Percentiles rank a stretch among this genome's conserved stretches.
These are phyloP conservation scores for Thermophis baileyi DNA, from an alignment of 2,113 vertebrate genomes.

Conservation along the genomic window DNA sequence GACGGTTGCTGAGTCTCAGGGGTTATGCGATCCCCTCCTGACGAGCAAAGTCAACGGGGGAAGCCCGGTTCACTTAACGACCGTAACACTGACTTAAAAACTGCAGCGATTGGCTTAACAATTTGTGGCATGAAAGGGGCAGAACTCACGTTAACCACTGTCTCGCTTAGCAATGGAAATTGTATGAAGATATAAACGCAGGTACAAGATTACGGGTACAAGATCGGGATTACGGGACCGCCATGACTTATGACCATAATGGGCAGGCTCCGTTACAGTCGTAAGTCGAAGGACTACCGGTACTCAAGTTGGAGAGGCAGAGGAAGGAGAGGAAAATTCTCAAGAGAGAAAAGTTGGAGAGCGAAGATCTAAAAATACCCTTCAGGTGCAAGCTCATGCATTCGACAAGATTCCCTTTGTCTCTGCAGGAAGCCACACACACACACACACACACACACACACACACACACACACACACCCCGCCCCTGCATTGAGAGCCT, in stretches of 20 bases:
- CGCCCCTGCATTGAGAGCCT: not conserved
- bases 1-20: not conserved
- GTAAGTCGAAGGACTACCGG: too few species aligned
- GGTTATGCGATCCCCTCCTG: not conserved
- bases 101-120: rapidly evolving
- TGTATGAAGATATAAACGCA: not conserved
- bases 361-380: not conserved
- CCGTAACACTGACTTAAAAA: not conserved
- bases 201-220: too few species aligned
- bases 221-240: too few species aligned
- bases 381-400: not conserved
- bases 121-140: not conserved
- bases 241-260: too few species aligned
- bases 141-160: not conserved
- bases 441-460: not conserved
- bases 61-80: not conserved
- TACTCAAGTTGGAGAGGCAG: too few species aligned
- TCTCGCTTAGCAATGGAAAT: not conserved
- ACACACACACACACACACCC: not conserved
- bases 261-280: too few species aligned
- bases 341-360: not conserved
- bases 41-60: not conserved
- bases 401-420: not conserved
- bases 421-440: not conserved
- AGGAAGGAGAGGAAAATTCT: not conserved